These are phyloP conservation scores for Egretta garzetta DNA, from an alignment of 2,113 vertebrate species.

Conservation along the genomic window DNA sequence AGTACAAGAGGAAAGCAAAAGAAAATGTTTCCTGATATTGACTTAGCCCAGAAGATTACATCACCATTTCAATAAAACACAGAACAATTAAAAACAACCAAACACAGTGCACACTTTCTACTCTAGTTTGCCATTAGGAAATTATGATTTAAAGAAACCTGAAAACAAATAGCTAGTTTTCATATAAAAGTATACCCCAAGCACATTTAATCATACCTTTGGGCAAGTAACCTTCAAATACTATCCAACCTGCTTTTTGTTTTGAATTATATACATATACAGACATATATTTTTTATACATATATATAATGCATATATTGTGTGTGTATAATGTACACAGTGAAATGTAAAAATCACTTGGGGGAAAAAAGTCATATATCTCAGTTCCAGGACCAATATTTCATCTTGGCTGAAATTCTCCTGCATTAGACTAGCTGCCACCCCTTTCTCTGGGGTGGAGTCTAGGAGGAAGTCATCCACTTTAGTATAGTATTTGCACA, in stretches of 20 bases:
- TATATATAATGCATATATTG: neutral
- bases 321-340: neutral
- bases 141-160: neutral
- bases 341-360: neutral
- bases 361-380: neutral
- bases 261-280: neutral
- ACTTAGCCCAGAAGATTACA: neutral
- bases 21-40: neutral
- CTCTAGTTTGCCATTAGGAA: neutral
- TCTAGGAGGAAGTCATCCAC: neutral
- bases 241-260: neutral
- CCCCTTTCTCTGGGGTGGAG: neutral
- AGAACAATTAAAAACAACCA: neutral
- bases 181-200: neutral
- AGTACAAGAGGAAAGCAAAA: neutral
- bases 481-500: neutral
- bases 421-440: neutral
- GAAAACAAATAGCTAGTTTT: neutral
- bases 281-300: neutral
- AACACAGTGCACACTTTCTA: neutral
- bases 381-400: neutral
- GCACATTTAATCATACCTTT: neutral
- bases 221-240: neutral
- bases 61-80: neutral
- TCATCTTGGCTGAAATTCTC: neutral